Evolutionary conservation across 1,140 invertebrate species (phyloP), one percentile per base, ranked within the genome.

Genomic region (Pogonomyrmex californicus): DNA sequence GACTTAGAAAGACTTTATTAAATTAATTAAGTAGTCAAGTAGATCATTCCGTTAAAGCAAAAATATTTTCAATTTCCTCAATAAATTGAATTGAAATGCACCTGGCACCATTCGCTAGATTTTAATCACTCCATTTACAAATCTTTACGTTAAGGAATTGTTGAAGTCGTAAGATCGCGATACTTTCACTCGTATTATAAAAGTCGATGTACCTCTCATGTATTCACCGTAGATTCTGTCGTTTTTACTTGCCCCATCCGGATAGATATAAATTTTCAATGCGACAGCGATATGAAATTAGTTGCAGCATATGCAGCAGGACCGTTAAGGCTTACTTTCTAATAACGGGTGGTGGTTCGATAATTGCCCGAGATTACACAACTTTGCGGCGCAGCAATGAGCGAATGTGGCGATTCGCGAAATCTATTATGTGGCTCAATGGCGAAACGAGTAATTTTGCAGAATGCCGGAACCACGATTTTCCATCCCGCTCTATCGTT

Each of bases 391-490:
- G 58, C 12, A 38, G 76, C 63, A 70, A 54, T 49, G 47, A 41
- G 66, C 79, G 23, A 23, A 23, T 23, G 62, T 33, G 38, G 62
- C 66, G 17, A 65, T 51, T 85, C 73, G 82, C 73, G 47, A 54
- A 51, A 78, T 78, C 71, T 63, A 85, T 85, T 62, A 63, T 36
- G 44, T n/a, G 71, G 56, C 60, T 30, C 44, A 44, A 65, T 78
- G 82, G 62, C 82, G 60, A 77, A 77, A 85, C 81, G 81, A n/a
- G 82, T 51, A 41, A 62, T 78, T 85, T 54, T n/a, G 36, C 71
- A 51, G 51, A 62, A 62, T 51, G 58, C 82, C 82, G 82, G 82
- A 85, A 85, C 58, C 73, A 36, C 60, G 73, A 85, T 85, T 0
- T 47, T 63, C 65, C 36, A 36, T 79, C 38, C 58, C n/a, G 41